Base-by-base conservation (phyloP, 2,888 invertebrate species). In the Noctua janthina region DNA sequence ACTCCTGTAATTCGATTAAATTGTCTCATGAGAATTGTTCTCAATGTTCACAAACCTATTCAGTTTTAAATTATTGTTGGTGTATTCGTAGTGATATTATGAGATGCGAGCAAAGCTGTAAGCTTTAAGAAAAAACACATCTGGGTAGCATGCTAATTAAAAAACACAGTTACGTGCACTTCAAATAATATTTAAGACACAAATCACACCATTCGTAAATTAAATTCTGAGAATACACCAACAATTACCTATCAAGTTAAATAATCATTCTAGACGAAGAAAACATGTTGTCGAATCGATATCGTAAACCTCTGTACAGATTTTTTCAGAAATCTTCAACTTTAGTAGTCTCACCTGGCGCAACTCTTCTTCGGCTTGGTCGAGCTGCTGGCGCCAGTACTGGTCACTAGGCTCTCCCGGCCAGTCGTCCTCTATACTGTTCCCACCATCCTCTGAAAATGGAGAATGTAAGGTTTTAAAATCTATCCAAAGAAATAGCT, bases 401-500 rank as follows among this genome's bases (percentile, higher is more conserved):
- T 97, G 95, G 74, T 96, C 95, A 87, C 95, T 97, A 56, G 97
- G 97, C 87, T 97, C 97, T 88, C 97, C 97, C 23, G 97, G 96
- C 96, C 97, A 97, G 69, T 93, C 94, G 59, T 95, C 95, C 64
- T 94, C 95, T 90, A 96, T 82, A 88, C 94, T 96, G 91, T 96
- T 95, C 43, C 96, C 96, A 78, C 96, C 96, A 71, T 95, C 96
- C 89, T 96, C 96, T 96, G 93, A 39, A 93, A 85, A 76, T 73
- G 0, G 17, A 51, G 46, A 74, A 69, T 35, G 2, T 1, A 35
- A n/a, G 15, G 35, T 49, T 46, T 62, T n/a, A 59, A 70, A 46
- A 20, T 76, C 23, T 46, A 46, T 35, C 11, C 46, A 56, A 17
- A 54, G 66, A 43, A 51, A 29, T 29, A 17, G 17, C n/a, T 46